Base-by-base conservation (phyloP, 2,888 invertebrate species). In the Nebria salina region DNA sequence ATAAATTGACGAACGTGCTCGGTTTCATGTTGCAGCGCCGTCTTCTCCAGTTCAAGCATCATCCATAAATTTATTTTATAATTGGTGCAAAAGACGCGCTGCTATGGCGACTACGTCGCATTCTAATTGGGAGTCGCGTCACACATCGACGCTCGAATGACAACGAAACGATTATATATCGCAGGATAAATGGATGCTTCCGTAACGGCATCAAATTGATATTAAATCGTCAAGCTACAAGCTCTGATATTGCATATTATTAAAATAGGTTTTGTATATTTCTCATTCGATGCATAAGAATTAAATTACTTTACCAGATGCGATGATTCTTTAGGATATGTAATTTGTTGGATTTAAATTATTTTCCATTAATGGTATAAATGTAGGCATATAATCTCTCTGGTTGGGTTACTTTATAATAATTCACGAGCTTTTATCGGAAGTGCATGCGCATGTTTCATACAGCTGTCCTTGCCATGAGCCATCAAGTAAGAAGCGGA, bases 21-120 rank as follows among this genome's bases (percentile, higher is more conserved):
- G 54, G 54, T 54, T 54, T 54, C 54, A 54, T 54, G 70, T 54
- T 20, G 64, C 75, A 64, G 25, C 64, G 75, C 64, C 75, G 20
- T 73, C 43, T 15, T 20, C 54, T 75, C 54, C 75, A 75, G 54
- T 54, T 54, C 54, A 54, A 54, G 54, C 54, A 54, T 54, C 20
- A 75, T 54, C 75, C 64, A 75, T 75, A 75, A 75, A 75, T 75
- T 75, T 75, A 75, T 75, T 64, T 75, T 75, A 64, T 75, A 75
- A 75, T 75, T 75, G 75, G 75, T 20, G 42, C 54, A 26, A 75
- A 43, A 34, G 75, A 42, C 20, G 25, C 34, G 54, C 34, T 68
- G 6, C 68, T 68, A 2, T 68, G 20, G 68, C 54, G 54, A 8
- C 54, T 11, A 5, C 70, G 70, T 70, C 70, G 11, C 8, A 11